Evolutionary conservation across 1,140 invertebrate genomes (phyloP).

Genomic region (Cotesia chilonis): DNA sequence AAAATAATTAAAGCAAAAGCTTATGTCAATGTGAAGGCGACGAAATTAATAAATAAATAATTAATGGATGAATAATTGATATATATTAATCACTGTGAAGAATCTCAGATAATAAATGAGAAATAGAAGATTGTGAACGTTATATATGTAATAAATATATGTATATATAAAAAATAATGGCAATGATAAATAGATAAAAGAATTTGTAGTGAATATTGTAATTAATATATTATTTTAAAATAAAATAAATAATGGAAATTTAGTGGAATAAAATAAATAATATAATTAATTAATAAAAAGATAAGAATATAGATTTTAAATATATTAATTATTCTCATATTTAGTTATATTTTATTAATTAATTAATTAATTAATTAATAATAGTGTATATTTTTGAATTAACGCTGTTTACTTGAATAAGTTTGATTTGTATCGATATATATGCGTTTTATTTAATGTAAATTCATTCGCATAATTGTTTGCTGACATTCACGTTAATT

Average conservation of each 20-base stretch:
- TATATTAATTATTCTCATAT: background rate
- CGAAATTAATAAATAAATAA: slow-evolving; percentile 49
- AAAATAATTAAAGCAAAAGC: slow-evolving; percentile 57
- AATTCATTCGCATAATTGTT: slow-evolving; percentile 33
- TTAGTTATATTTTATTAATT: background rate
- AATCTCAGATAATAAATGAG: slow-evolving; percentile 46
- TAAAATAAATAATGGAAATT: slow-evolving; percentile 11
- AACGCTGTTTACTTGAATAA: too few species aligned
- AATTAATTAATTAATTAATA: too few species aligned
- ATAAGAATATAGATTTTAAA: background rate
- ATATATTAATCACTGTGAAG: slow-evolving; percentile 53
- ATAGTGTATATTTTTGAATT: too few species aligned
- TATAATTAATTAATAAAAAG: slow-evolving; percentile 9
- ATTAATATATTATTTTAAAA: slow-evolving; percentile 3
- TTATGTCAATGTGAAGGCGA: slow-evolving; percentile 58
- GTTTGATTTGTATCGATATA: too few species aligned
- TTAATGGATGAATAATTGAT: slow-evolving; percentile 45
- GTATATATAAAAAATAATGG: slow-evolving; percentile 39
- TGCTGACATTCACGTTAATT: background rate
- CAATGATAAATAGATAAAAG: slow-evolving; percentile 37
- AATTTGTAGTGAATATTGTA: background rate
- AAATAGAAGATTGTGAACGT: slow-evolving; percentile 47
- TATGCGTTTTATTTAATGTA: slow-evolving; percentile 34
- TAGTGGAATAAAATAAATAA: slow-evolving; percentile 7
- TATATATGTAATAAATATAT: slow-evolving; percentile 31